These are phyloP conservation scores for Coreoperca whiteheadi DNA, from an alignment of 2,113 vertebrate species.

Conservation along the genomic window DNA sequence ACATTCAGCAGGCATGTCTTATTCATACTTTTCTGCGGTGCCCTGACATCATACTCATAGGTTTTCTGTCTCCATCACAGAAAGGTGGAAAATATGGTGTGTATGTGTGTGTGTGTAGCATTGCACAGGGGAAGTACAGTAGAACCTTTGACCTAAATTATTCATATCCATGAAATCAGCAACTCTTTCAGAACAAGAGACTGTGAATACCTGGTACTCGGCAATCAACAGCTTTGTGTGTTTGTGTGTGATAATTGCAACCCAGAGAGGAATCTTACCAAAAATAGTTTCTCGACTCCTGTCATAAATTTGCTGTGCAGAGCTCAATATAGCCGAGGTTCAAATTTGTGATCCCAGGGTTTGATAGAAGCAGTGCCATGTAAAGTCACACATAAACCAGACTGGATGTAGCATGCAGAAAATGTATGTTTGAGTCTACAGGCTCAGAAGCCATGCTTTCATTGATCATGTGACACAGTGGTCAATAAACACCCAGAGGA, in stretches of 20 bases:
- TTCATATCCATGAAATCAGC: conserved; percentile 66
- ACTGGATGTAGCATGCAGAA: background rate
- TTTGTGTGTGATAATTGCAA: conserved; percentile 63
- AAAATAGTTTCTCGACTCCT: conserved; percentile 59
- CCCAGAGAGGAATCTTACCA: conserved; percentile 40
- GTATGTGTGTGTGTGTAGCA: background rate
- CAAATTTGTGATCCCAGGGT: background rate
- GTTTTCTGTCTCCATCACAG: conserved; percentile 11
- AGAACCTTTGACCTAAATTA: conserved; percentile 38
- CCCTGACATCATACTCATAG: conserved; percentile 2
- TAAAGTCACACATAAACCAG: background rate
- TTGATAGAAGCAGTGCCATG: background rate
- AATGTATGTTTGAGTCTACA: conserved; percentile 30
- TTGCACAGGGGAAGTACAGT: conserved; percentile 27
- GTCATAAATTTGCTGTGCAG: conserved; percentile 16
- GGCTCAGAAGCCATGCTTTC: conserved; percentile 25
- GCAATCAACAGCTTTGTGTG: conserved; percentile 74
- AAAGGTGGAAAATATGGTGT: conserved; percentile 3
- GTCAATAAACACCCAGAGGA: conserved; percentile 65
- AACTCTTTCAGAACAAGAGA: conserved; percentile 58
- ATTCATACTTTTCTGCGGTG: conserved; percentile 15
- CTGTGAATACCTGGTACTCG: conserved; percentile 54
- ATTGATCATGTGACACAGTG: conserved; percentile 34
- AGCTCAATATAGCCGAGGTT: background rate
- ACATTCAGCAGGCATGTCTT: conserved; percentile 40